Percentiles rank a stretch among this genome's conserved stretches.
Conservation (phyloP, 1,140 invertebrate genomes). For the Zaprionus nigranus region DNA sequence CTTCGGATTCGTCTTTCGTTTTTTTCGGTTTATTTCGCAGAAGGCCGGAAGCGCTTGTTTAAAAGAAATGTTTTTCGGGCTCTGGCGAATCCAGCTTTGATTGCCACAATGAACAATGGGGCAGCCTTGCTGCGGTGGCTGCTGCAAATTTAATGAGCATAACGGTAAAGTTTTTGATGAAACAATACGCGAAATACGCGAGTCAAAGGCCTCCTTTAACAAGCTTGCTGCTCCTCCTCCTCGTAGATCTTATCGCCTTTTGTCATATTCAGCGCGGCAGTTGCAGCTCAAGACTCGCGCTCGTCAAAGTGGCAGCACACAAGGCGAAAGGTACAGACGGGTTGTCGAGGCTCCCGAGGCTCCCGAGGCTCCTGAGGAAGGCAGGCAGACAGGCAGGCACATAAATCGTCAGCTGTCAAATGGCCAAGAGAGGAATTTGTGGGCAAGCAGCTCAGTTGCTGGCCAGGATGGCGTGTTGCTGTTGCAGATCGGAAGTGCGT, state of each 20-base stretch:
- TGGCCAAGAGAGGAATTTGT: conserved; percentile 53
- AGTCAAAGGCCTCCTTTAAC: conserved; percentile 60
- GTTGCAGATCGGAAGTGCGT: conserved; percentile 78
- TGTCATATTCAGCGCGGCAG: conserved; percentile 77
- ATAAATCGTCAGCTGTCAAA: conserved; percentile 84
- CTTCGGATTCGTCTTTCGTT: background rate
- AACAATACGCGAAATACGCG: conserved; percentile 66
- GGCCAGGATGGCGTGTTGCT: conserved; percentile 37
- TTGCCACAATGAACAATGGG: conserved; percentile 65
- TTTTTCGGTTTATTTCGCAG: conserved; percentile 62
- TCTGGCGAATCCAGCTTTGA: conserved; percentile 42
- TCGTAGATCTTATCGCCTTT: conserved; percentile 77
- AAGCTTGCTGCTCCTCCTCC: conserved; percentile 57
- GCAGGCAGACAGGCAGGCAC: conserved; percentile 56
- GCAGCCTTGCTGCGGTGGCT: conserved; percentile 31
- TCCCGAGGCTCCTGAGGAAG: background rate
- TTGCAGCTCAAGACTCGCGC: conserved; percentile 11
- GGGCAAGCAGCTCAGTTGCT: conserved; percentile 3
- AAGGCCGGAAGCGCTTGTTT: conserved; percentile 79
- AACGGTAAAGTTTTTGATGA: conserved; percentile 82
- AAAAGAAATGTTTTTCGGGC: conserved; percentile 43
- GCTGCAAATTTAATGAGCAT: conserved; percentile 80
- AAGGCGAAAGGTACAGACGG: background rate
- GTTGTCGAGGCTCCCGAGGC: background rate
- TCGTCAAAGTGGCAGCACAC: background rate